These are phyloP conservation scores for Sinocyclocheilus anshuiensis DNA, from an alignment of 2,113 vertebrate genomes.

Conservation along the genomic window DNA sequence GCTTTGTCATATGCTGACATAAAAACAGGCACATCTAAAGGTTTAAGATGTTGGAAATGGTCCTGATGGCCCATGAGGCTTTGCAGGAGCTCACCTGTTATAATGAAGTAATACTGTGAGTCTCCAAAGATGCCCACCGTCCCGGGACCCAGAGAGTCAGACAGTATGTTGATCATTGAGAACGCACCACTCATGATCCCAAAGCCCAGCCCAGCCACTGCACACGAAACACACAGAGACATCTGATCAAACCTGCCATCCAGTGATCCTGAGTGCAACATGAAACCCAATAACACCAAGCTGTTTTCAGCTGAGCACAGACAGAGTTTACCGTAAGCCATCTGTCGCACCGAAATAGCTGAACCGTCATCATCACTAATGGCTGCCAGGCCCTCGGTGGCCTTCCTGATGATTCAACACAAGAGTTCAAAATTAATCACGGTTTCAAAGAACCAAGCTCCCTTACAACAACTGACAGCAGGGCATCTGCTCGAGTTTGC, in stretches of 20 bases:
- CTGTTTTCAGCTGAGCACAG: background rate
- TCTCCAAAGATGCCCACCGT: slow-evolving; percentile 78
- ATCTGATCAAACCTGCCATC: background rate
- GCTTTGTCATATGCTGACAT: background rate
- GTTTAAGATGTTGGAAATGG: no score
- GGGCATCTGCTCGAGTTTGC: no score
- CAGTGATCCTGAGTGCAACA: background rate
- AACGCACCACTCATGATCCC: slow-evolving; percentile 80
- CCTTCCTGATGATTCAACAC: slow-evolving; percentile 64
- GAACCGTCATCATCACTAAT: slow-evolving; percentile 77
- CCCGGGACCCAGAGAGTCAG: slow-evolving; percentile 75
- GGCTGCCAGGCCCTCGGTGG: slow-evolving; percentile 74
- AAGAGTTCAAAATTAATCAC: background rate
- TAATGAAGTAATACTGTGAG: slow-evolving; percentile 80
- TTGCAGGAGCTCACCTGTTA: slow-evolving; percentile 69
- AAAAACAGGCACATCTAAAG: background rate
- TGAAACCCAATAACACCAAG: background rate
- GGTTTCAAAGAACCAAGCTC: background rate
- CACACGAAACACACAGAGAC: background rate
- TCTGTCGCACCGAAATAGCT: slow-evolving; percentile 77
- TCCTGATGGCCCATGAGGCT: background rate
- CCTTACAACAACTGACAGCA: no score
- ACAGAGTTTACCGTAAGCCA: slow-evolving; percentile 75
- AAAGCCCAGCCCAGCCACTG: slow-evolving; percentile 79
- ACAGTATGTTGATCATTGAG: slow-evolving; percentile 81